A percentile compares a stretch with the other conserved stretches of the same genome.
phyloP scores from a whole-genome alignment of 1,140 invertebrate species.

The Ptiloglossa arizonensis region DNA sequence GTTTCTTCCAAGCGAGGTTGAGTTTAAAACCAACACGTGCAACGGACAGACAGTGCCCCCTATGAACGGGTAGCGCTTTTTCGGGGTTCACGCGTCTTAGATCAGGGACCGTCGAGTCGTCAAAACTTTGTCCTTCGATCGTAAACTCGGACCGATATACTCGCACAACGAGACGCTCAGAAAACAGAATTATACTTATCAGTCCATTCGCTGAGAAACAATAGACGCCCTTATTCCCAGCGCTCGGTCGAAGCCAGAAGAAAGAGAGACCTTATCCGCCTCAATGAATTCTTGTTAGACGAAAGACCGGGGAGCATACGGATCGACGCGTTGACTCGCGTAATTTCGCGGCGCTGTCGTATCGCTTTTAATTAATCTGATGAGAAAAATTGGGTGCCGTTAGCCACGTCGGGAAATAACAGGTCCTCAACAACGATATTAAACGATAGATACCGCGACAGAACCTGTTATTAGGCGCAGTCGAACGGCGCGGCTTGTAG shows the following conservation, averaged over 20 bases:
- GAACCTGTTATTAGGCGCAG: constrained; percentile 43
- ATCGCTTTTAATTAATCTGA: constrained; percentile 6
- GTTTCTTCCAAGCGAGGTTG: too few species aligned
- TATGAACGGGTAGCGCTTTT: too few species aligned
- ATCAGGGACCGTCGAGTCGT: neutral
- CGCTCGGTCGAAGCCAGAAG: neutral
- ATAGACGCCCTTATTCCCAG: constrained; percentile 14
- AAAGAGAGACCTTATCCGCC: neutral
- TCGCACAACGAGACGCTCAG: neutral
- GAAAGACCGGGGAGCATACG: neutral
- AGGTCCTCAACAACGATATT: neutral
- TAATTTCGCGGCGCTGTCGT: neutral
- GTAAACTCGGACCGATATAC: too few species aligned
- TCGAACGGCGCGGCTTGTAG: neutral
- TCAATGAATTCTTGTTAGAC: neutral
- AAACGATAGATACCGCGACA: constrained; percentile 11
- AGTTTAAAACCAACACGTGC: too few species aligned
- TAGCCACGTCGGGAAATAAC: neutral
- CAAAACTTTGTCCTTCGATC: too few species aligned
- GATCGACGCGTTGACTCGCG: neutral
- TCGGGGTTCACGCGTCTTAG: neutral
- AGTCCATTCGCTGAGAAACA: neutral
- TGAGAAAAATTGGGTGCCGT: neutral
- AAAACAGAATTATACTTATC: neutral
- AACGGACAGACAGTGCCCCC: too few species aligned